Evolutionary conservation across 2,888 invertebrate species (phyloP), one percentile per base, ranked within the genome.

Genomic region (Lochmaea crataegi): DNA sequence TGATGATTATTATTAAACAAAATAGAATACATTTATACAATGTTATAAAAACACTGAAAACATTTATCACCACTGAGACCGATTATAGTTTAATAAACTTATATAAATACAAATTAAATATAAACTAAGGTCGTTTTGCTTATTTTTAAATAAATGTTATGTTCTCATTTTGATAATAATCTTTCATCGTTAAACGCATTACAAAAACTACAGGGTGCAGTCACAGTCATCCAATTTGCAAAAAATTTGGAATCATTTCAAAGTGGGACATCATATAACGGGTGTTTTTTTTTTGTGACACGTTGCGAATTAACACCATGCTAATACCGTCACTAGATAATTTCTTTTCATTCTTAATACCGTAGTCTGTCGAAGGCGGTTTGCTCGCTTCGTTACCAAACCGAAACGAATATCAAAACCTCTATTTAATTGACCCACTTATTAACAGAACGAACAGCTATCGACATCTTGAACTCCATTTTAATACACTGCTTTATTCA

Each of bases 1-100:
- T 64, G 57, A 70, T 64, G 57, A 70, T 64, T 64, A 70, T 64
- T 64, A 70, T 64, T 67, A 66, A 66, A 71, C 42, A 51, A 66
- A 72, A 68, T 63, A 61, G 45, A 66, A 61, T 71, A 53, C 53
- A 63, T 38, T n/a, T n/a, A n/a, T n/a, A n/a, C n/a, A n/a, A n/a
- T n/a, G n/a, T n/a, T n/a, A n/a, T n/a, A n/a, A n/a, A n/a, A n/a
- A n/a, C n/a, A n/a, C n/a, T n/a, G n/a, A n/a, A n/a, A n/a, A n/a
- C n/a, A n/a, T n/a, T 60, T 60, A 60, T 32, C 60, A n/a, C 38
- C 60, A 60, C 12, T 38, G 60, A 38, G 38, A 60, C 32, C n/a
- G 60, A 60, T 63, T 63, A 12, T 63, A 63, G 61, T 63, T 63
- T 63, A 63, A 41, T 42, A 63, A 63, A 63, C 61, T 42, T 63